Conservation (phyloP, 2,797 vertebrate genomes). For the Acanthurus lineatus region DNA sequence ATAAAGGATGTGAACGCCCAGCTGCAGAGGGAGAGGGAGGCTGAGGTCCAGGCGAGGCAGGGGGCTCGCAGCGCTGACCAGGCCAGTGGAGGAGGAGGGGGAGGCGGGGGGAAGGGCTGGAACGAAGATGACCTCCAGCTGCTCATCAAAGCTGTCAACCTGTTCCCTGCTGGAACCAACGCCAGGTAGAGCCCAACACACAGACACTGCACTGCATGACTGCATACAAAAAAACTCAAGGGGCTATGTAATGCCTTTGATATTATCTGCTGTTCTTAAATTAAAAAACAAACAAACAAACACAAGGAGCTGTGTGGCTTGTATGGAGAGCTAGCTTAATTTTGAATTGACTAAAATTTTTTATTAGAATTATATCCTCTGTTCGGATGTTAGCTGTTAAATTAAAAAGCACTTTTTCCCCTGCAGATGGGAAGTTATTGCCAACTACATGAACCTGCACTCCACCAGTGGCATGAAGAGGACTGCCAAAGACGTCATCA, state of each 20-base stretch:
- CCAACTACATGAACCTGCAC: constrained; percentile 99
- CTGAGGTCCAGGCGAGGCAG: constrained; percentile 93
- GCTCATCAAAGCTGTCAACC: constrained; percentile 98
- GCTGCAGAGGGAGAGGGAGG: constrained; percentile 93
- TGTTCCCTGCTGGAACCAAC: constrained; percentile 98
- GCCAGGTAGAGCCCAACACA: constrained; percentile 87
- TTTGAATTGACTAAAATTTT: no score
- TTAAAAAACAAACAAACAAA: no score
- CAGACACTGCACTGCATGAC: no score
- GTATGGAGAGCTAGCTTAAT: no score
- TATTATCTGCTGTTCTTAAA: no score
- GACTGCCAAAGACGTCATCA: constrained; percentile 97
- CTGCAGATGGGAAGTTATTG: constrained; percentile 97
- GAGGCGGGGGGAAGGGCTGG: constrained; percentile 90
- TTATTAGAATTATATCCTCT: no score
- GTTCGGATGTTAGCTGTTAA: no score
- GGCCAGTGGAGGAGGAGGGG: constrained; percentile 82
- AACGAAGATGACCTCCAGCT: constrained; percentile 96
- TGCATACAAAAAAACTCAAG: no score
- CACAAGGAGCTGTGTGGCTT: no score
- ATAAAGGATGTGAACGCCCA: constrained; percentile 94
- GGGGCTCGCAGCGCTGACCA: constrained; percentile 90
- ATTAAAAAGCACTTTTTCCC: background rate
- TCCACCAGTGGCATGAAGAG: constrained; percentile 93
- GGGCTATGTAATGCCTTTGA: no score